Percentiles rank a stretch among this genome's conserved stretches.
Conservation (phyloP, 2,888 invertebrate species). For the Hymenopus coronatus region DNA sequence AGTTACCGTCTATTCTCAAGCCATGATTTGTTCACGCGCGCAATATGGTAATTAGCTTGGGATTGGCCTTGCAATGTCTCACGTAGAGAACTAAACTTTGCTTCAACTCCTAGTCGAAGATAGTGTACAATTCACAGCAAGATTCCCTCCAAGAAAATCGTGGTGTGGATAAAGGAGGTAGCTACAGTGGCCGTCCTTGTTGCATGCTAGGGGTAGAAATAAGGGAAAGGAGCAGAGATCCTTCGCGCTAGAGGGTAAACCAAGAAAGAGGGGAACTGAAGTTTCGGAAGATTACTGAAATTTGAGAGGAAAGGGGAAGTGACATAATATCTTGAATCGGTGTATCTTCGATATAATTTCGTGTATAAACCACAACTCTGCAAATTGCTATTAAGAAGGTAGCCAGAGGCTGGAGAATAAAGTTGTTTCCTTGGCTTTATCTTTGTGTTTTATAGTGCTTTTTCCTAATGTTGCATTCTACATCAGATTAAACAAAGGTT, state of each 20-base stretch:
- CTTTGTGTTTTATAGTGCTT: neutral
- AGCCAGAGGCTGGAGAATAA: neutral
- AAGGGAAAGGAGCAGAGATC: neutral
- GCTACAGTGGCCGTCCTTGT: neutral
- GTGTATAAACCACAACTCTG: neutral
- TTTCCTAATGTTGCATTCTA: neutral
- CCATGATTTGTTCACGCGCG: neutral
- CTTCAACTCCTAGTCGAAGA: neutral
- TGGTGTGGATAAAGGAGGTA: neutral
- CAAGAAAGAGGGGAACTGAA: neutral
- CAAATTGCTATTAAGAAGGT: neutral
- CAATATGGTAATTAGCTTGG: neutral
- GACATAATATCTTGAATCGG: neutral
- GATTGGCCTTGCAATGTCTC: neutral
- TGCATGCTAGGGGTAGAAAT: neutral
- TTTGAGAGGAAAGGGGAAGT: neutral
- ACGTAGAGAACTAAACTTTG: neutral
- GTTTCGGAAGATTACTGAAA: neutral
- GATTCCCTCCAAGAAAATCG: neutral
- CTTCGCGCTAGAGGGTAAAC: neutral
- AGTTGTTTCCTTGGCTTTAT: neutral
- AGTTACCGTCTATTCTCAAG: no score
- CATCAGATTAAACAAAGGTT: neutral
- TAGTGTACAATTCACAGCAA: neutral
- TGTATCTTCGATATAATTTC: neutral